Evolutionary conservation across 2,797 vertebrate species (phyloP).

Genomic region (Scyliorhinus canicula): DNA sequence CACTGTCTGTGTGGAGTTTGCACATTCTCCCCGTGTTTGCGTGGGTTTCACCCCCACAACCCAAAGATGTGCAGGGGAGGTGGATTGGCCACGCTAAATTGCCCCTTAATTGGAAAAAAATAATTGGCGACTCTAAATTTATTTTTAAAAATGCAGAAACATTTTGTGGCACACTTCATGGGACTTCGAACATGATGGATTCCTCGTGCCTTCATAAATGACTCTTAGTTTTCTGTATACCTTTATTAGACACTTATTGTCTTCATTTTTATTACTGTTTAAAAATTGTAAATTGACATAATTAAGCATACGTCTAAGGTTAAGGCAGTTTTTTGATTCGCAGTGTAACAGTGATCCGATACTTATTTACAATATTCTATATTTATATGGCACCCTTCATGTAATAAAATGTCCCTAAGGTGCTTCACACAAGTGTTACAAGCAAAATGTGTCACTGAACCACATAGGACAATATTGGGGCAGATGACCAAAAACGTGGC

Average conservation of each 20-base stretch:
- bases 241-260: neutral
- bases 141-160: no score
- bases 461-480: neutral
- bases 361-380: neutral
- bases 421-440: neutral
- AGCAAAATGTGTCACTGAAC: neutral
- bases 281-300: neutral
- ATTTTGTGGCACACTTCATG: constrained; percentile 41
- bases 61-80: no score
- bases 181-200: constrained; percentile 33
- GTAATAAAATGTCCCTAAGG: neutral
- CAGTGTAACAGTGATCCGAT: neutral
- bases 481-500: neutral
- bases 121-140: no score
- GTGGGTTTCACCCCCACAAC: no score
- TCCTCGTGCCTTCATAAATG: constrained; percentile 38
- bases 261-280: neutral
- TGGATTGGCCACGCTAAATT: no score
- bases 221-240: neutral
- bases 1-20: no score
- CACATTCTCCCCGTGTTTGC: no score
- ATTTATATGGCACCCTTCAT: neutral
- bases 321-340: neutral
- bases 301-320: neutral
- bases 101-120: no score